Base-by-base conservation (phyloP, 2,888 invertebrate species). In the Stenodera caucasica region DNA sequence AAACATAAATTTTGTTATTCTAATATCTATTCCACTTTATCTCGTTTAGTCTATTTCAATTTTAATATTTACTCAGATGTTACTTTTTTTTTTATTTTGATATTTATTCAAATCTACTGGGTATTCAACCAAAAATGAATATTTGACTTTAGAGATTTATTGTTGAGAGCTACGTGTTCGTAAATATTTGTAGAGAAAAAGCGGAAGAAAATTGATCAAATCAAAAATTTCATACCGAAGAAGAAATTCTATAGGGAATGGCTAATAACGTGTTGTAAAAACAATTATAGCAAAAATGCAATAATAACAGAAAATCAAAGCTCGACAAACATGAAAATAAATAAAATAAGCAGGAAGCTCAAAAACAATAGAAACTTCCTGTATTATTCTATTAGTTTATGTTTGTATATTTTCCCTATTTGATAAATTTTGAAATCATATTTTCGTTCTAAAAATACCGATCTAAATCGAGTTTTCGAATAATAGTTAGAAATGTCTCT, bases 1-100 rank as follows among this genome's bases (percentile, higher is more conserved):
- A 15, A 15, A 40, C 7, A 40, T 40, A 40, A 40, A 57, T 56
- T 50, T 53, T 60, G 59, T 57, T 54, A 9, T 52, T 57, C 15
- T 29, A 15, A 26, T 33, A 32, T 35, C 11, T 8, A 6, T 18
- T 53, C 21, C 18, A 35, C 21, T 35, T 52, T 52, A 33, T 33
- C 33, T 40, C 40, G 8, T 40, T 15, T 40, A 40, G 7, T 18
- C 30, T 8, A 30, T 30, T 30, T 8, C 30, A 8, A 30, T 30
- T 30, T 30, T 30, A 30, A 6, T 30, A 30, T 30, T 30, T 30
- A 30, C 7, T 7, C 8, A 30, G 30, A 30, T 30, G 30, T 30
- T 30, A 9, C 2, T 30, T 30, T 30, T 30, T 30, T 30, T 30
- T 30, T 30, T n/a, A n/a, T 2, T 26, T 8, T 30, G 8, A 5